Evolutionary conservation across 2,888 invertebrate species (phyloP), one percentile per base, ranked within the genome.

Genomic region (Ophion costatus): DNA sequence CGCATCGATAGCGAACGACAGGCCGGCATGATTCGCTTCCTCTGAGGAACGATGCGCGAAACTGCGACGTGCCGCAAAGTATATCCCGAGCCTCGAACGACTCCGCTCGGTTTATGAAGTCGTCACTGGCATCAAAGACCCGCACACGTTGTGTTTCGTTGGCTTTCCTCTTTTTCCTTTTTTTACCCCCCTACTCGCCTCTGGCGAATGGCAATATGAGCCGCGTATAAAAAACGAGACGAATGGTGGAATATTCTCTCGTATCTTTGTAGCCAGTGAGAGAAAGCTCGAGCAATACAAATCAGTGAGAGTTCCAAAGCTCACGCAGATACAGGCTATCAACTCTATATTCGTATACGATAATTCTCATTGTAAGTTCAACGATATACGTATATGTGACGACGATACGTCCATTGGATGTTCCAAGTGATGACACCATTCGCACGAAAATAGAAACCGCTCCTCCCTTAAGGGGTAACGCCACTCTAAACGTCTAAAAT

Each of bases 101-200:
- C 38, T 9, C 42, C n/a, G 7, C 17, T 17, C 7, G 71, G 69
- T 85, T 87, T 87, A 82, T 84, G 87, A 88, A 88, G 86, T 86
- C 69, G 59, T 63, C 66, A 80, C 59, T 74, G 63, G 79, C 61
- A 75, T 85, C 59, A 42, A 71, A 45, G 14, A 57, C 38, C 38
- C 11, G 69, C 38, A n/a, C 69, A 11, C 64, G 77, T 69, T 61
- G 1, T 14, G 6, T 22, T 29, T 20, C 71, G 3, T 24, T 20
- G 42, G 64, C 4, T 20, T 61, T 2, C 5, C 24, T 42, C n/a
- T 17, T 74, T 70, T 70, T 51, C 29, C 24, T 7, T 22, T 7
- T 24, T 24, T 69, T 9, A 20, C 29, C 2, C 17, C 56, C 17
- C 6, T 7, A 38, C 38, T 38, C 38, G 1, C 0, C 38, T 7